Percentiles rank a stretch among this genome's conserved stretches.
Evolutionary conservation across 2,113 vertebrate genomes (phyloP).

Genomic region (Machaerirhynchus nigripectus): DNA sequence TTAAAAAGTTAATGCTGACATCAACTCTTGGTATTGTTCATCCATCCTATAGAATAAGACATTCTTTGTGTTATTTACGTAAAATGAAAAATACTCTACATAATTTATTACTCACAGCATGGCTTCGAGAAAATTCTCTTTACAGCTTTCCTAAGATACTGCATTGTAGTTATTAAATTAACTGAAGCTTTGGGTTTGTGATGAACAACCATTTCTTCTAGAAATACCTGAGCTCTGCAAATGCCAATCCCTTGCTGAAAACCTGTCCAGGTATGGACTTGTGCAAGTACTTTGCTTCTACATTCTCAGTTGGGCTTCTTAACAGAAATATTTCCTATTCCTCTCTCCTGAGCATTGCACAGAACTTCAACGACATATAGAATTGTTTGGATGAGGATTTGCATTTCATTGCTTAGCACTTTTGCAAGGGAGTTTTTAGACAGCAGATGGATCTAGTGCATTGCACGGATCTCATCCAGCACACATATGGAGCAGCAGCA

Average conservation of each 20-base stretch:
- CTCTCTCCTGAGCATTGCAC: background rate
- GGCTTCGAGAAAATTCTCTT: slow-evolving; percentile 6
- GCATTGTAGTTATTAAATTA: background rate
- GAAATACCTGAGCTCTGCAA: background rate
- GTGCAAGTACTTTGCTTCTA: background rate
- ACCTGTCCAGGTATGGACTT: background rate
- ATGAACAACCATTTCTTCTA: background rate
- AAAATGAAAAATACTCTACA: slow-evolving; percentile 38
- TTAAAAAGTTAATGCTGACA: slow-evolving; percentile 55
- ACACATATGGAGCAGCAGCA: background rate
- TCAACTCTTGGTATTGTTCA: slow-evolving; percentile 43
- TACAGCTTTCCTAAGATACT: background rate
- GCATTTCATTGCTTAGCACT: background rate
- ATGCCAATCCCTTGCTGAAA: background rate
- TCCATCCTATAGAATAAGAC: background rate
- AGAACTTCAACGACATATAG: background rate
- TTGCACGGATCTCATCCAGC: background rate
- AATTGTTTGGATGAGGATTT: background rate
- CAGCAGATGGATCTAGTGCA: slow-evolving; percentile 10
- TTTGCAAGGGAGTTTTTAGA: background rate
- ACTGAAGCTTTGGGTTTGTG: background rate
- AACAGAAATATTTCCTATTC: background rate
- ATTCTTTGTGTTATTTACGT: background rate
- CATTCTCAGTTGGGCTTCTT: background rate
- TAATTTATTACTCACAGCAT: background rate